phyloP scores from a whole-genome alignment of 2,113 vertebrate genomes.

The Proterorhinus semilunaris region DNA sequence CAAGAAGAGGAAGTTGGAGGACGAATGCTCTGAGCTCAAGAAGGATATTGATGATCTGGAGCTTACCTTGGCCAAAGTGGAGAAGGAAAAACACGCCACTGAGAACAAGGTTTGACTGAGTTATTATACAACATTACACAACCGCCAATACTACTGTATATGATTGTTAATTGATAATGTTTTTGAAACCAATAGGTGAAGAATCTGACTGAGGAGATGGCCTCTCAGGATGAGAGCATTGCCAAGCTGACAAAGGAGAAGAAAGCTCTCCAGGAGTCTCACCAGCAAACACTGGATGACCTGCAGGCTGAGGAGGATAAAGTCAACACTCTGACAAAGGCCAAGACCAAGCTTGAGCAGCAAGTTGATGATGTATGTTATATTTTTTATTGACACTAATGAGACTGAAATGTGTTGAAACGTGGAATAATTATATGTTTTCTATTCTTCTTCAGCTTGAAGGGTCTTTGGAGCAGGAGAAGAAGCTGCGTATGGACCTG shows the following conservation, averaged over 20 bases:
- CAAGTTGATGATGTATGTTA: constrained; percentile 53
- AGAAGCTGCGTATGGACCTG: constrained; percentile 82
- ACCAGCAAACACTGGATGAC: constrained; percentile 55
- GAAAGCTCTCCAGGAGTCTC: constrained; percentile 52
- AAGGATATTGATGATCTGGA: constrained; percentile 61
- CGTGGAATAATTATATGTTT: background rate
- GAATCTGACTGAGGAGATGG: constrained; percentile 56
- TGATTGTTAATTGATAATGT: background rate
- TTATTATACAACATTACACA: background rate
- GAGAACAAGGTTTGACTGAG: constrained; percentile 48
- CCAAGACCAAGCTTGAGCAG: constrained; percentile 56
- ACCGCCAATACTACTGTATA: background rate
- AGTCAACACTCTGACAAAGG: constrained; percentile 51
- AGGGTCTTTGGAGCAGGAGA: constrained; percentile 84
- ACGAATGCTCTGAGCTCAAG: constrained; percentile 75
- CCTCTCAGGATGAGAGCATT: constrained; percentile 54
- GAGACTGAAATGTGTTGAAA: background rate
- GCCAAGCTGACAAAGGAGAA: constrained; percentile 57
- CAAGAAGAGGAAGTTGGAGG: constrained; percentile 83
- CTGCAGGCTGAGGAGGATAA: constrained; percentile 53
- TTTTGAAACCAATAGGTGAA: constrained; percentile 35
- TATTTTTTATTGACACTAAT: background rate
- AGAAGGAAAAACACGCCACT: constrained; percentile 54
- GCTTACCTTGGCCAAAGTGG: constrained; percentile 58
- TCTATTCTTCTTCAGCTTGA: constrained; percentile 69